Percentiles rank a stretch among this genome's conserved stretches.
These are phyloP conservation scores for Apodemia mormo DNA, from an alignment of 2,888 invertebrate species.

Conservation along the genomic window DNA sequence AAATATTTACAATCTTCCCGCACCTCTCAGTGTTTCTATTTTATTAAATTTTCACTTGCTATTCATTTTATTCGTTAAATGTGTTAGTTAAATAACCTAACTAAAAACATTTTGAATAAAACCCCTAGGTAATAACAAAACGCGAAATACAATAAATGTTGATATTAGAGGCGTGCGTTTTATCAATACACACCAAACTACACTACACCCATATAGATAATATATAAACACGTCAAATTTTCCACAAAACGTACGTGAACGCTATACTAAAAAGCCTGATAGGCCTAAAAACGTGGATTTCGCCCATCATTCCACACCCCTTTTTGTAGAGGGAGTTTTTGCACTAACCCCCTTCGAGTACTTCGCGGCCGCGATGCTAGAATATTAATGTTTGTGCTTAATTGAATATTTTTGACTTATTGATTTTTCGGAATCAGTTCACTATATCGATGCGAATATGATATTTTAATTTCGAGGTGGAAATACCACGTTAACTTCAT, in stretches of 20 bases:
- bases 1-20: too few relatives aligned
- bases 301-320: conserved; percentile 54
- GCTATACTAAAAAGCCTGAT: conserved; percentile 70
- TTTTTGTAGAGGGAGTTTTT: conserved; percentile 44
- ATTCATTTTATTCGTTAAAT: too few relatives aligned
- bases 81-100: neutral
- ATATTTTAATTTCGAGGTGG: conserved; percentile 10
- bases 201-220: conserved; percentile 31
- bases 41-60: too few relatives aligned
- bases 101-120: conserved; percentile 4
- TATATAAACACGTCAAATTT: conserved; percentile 49
- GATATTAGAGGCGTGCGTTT: conserved; percentile 15
- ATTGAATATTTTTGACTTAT: conserved; percentile 72
- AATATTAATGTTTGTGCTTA: conserved; percentile 74
- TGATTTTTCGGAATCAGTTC: conserved; percentile 45
- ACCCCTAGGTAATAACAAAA: neutral
- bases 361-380: conserved; percentile 73
- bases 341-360: conserved; percentile 66
- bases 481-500: neutral
- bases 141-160: conserved; percentile 9
- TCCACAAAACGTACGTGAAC: conserved; percentile 51
- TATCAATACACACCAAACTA: conserved; percentile 16
- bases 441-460: neutral
- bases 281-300: conserved; percentile 78
- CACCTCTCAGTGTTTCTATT: too few relatives aligned